phyloP scores from a whole-genome alignment of 1,140 invertebrate genomes.

The Gryllus bimaculatus region DNA sequence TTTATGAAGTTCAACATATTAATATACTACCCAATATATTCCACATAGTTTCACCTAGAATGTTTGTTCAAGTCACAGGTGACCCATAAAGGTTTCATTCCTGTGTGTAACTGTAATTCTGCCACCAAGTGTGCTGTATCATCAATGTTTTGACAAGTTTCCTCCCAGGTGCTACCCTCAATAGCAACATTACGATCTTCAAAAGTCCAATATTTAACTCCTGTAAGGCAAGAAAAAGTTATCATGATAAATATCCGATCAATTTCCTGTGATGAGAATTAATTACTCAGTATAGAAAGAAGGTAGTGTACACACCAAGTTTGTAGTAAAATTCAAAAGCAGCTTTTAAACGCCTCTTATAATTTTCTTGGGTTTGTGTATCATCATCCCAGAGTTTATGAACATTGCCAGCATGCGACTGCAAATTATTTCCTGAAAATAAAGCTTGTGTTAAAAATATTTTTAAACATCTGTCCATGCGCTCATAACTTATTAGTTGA shows the following conservation, averaged over 20 bases:
- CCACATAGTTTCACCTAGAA: constrained; percentile 36
- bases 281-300: not conserved
- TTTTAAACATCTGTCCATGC: not conserved
- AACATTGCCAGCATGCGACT: constrained; percentile 40
- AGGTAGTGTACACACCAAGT: constrained; percentile 33
- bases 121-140: constrained; percentile 45
- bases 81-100: constrained; percentile 52
- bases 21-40: not conserved
- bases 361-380: constrained; percentile 44
- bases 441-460: not conserved
- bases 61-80: constrained; percentile 50
- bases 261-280: not conserved
- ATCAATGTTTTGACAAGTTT: constrained; percentile 45
- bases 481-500: not conserved
- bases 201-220: constrained; percentile 53
- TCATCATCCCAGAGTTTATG: constrained; percentile 48
- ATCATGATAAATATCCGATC: not conserved
- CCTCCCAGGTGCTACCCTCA: constrained; percentile 39
- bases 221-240: constrained; percentile 20
- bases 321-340: constrained; percentile 54
- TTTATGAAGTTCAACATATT: too few relatives aligned
- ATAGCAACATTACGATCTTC: constrained; percentile 48
- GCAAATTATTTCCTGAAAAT: constrained; percentile 33
- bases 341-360: constrained; percentile 48
- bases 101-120: constrained; percentile 44